phyloP scores from a whole-genome alignment of 2,113 vertebrate genomes.

The Poeciliopsis occidentalis region DNA sequence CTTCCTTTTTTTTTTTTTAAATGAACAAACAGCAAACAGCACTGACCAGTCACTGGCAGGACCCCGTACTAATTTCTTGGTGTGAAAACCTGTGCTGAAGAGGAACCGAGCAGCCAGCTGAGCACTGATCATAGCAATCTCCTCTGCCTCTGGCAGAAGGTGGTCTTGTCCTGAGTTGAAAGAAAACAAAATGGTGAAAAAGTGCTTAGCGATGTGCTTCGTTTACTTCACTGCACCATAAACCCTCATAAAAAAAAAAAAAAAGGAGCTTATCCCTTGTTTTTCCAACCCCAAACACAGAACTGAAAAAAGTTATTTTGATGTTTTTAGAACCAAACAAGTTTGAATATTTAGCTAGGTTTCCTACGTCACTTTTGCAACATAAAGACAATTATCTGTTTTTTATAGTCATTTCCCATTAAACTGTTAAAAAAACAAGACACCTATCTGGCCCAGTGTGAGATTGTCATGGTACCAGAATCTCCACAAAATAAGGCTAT shows the following conservation, averaged over 20 bases:
- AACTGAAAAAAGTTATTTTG: not conserved
- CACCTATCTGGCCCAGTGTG: not conserved
- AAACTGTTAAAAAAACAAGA: not conserved
- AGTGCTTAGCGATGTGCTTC: not conserved
- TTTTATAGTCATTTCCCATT: not conserved
- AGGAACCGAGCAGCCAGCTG: slow-evolving; percentile 98
- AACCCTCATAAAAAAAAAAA: not conserved
- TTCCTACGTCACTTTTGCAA: not conserved
- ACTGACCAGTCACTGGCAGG: slow-evolving; percentile 97
- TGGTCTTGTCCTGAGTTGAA: slow-evolving; percentile 92
- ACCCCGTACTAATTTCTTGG: slow-evolving; percentile 98
- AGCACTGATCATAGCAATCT: slow-evolving; percentile 99
- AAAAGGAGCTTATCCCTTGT: not conserved
- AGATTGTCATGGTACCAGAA: not conserved
- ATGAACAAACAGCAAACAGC: not conserved
- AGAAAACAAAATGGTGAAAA: not conserved
- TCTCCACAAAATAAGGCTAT: not conserved
- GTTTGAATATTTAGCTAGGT: not conserved
- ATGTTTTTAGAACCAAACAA: not conserved
- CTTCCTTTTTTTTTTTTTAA: not conserved
- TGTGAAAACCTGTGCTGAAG: slow-evolving; percentile 99
- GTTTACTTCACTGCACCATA: not conserved
- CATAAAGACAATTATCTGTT: not conserved
- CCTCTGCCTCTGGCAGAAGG: slow-evolving; percentile 98
- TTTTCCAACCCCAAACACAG: not conserved